A percentile compares a stretch with the other conserved stretches of the same genome.
phyloP scores from a whole-genome alignment of 2,113 vertebrate genomes.

The Ciconia boyciana region DNA sequence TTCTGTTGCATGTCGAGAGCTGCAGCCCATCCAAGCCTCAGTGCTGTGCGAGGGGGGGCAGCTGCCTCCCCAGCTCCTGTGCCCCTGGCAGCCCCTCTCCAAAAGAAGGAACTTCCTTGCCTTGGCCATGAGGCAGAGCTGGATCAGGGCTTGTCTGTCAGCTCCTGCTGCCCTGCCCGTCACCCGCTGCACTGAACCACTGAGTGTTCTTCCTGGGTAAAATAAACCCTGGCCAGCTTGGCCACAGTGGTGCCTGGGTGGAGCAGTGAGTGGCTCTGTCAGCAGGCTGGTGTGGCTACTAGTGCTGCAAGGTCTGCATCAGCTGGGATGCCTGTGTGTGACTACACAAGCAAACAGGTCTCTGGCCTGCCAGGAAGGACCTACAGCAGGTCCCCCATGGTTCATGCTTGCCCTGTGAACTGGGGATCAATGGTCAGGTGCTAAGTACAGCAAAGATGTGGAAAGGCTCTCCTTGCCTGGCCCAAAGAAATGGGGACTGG shows the following conservation, averaged over 20 bases:
- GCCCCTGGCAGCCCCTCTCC: background rate
- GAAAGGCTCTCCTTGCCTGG: background rate
- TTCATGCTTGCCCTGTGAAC: background rate
- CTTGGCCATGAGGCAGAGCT: background rate
- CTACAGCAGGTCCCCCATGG: background rate
- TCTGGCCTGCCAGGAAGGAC: background rate
- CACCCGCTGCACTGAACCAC: background rate
- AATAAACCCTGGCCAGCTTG: background rate
- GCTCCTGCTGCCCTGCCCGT: background rate
- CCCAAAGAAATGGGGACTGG: background rate
- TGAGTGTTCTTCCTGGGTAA: background rate
- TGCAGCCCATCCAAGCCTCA: background rate
- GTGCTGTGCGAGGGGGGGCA: background rate
- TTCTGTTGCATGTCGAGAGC: background rate
- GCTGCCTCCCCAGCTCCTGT: background rate
- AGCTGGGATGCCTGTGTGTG: background rate
- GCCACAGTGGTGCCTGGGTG: fast-evolving
- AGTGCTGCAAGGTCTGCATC: background rate
- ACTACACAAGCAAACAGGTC: background rate
- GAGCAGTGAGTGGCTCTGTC: background rate
- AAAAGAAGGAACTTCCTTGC: background rate
- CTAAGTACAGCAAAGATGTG: background rate
- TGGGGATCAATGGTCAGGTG: background rate
- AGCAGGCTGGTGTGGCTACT: background rate
- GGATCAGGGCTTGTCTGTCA: background rate